Base-by-base conservation (phyloP, 2,113 vertebrate genomes). In the Jacana jacana region DNA sequence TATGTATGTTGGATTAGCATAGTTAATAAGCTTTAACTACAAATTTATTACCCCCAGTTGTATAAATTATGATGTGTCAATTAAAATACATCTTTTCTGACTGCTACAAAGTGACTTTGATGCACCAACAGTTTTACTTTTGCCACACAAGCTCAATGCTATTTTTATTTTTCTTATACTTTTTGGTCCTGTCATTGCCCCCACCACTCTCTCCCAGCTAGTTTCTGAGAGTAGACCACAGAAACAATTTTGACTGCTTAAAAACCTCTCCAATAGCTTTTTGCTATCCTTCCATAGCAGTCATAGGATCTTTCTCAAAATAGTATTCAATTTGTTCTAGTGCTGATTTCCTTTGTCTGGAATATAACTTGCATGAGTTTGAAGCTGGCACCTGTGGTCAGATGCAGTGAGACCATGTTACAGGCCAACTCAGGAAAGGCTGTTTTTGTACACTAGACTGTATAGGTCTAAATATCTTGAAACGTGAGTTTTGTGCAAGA, bases 161-260 rank as follows among this genome's bases (percentile, higher is more conserved):
- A 0, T 7, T 52, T 5, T 5, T 37, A 11, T 30, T 44, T 16
- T 28, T 11, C 20, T 22, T n/a, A n/a, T n/a, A n/a, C n/a, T 1
- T 20, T 31, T 27, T 10, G 14, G 55, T 24, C 23, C 20, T 8
- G 7, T 27, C 40, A 40, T 40, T 40, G 10, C 24, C 17, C 44
- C 44, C 18, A 8, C 11, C 46, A 20, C 46, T 49, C 46, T 2
- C 5, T 2, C 11, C 31, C 11, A 1, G 4, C 3, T 46, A 10
- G 11, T 68, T 87, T n/a, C 60, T 89, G 33, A 80, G 24, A 39
- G 48, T 12, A 72, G 39, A 42, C 25, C 64, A 6, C n/a, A 31
- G 5, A 55, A 76, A 60, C 55, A 37, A 25, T 3, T 1, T 25
- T 27, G 24, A 0, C 35, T 80, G 8, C 35, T 73, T 80, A 49